Evolutionary conservation across 2,113 vertebrate genomes (phyloP), one percentile per base, ranked within the genome.

Genomic region (Corydoras maculifer): DNA sequence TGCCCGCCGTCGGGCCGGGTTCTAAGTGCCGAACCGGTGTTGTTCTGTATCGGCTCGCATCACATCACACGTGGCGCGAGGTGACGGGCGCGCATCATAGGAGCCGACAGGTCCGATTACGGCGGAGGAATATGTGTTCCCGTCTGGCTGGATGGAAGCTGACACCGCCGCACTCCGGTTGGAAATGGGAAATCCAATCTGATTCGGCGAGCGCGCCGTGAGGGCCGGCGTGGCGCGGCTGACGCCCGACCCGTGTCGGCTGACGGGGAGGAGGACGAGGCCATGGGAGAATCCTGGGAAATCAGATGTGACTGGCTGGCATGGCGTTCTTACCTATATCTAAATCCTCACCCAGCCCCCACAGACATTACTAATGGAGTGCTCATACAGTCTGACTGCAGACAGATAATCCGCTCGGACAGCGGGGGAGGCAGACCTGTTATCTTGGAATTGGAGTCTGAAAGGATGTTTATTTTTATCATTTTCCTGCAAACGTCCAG

Each of bases 71-170:
- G 94, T 25, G 92, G 88, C 77, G 86, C 85, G 82, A 90, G 89
- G 90, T 94, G 95, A 95, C 90, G 90, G 94, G 87, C 92, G 93
- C 89, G 68, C 92, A 88, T 98, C 95, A 96, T 82, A 78, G 75
- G 72, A 87, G 72, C 93, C 93, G 95, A 97, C 95, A 93, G 90
- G 86, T 82, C 90, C 86, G 91, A 94, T 96, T 95, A 92, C 91
- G 90, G 91, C 92, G 92, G 92, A 92, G 92, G 90, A 90, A 91
- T 91, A 93, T 91, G 93, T 90, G 18, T 43, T 43, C 35, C 35
- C 35, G 35, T 43, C 35, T 43, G 35, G 35, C 7, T 43, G 88
- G 88, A 93, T 94, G 88, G 90, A 92, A 92, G 88, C 88, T 88
- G 93, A 92, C 92, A 93, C 35, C 35, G 35, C 4, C 35, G 89